These are phyloP conservation scores for Zeus faber DNA, from an alignment of 2,113 vertebrate genomes.

Conservation along the genomic window DNA sequence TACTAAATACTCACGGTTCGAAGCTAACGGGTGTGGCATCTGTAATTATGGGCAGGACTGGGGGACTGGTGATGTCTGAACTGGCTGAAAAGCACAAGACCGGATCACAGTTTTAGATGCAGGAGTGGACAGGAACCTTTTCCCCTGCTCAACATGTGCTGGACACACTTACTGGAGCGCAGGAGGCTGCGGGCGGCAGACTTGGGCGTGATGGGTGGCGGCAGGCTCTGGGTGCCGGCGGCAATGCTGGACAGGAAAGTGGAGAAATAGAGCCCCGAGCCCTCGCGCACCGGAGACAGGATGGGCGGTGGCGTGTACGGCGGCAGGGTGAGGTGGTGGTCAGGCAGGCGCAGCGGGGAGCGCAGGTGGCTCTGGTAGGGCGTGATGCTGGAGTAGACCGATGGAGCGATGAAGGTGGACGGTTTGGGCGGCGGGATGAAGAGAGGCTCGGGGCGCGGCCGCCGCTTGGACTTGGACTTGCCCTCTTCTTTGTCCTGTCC, in stretches of 20 bases:
- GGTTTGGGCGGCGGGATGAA: conserved; percentile 95
- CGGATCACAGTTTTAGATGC: conserved; percentile 5
- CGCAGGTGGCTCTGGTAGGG: conserved; percentile 94
- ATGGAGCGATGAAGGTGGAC: conserved; percentile 88
- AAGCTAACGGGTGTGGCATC: conserved; percentile 93
- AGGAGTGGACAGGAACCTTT: too few species aligned
- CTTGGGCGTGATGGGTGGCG: conserved; percentile 87
- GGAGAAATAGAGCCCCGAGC: conserved; percentile 95
- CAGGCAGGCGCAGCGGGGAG: conserved; percentile 88
- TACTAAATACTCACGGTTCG: conserved; percentile 87
- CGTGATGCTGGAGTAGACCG: conserved; percentile 90
- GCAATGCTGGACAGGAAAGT: conserved; percentile 87
- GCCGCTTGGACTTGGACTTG: conserved; percentile 87
- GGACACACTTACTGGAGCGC: conserved; percentile 83
- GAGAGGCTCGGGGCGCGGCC: conserved; percentile 91
- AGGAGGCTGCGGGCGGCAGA: conserved; percentile 85
- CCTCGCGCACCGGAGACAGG: conserved; percentile 93
- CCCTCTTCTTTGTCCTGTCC: conserved; percentile 75
- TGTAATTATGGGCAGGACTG: conserved; percentile 82
- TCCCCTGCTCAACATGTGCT: too few species aligned
- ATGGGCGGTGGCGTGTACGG: conserved; percentile 98
- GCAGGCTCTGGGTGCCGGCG: conserved; percentile 77
- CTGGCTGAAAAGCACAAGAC: conserved; percentile 78
- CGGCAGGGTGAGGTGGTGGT: conserved; percentile 84
- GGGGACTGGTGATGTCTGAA: conserved; percentile 88